These are phyloP conservation scores for Xenotilapia longispinis DNA, from an alignment of 2,113 vertebrate species.

Conservation along the genomic window DNA sequence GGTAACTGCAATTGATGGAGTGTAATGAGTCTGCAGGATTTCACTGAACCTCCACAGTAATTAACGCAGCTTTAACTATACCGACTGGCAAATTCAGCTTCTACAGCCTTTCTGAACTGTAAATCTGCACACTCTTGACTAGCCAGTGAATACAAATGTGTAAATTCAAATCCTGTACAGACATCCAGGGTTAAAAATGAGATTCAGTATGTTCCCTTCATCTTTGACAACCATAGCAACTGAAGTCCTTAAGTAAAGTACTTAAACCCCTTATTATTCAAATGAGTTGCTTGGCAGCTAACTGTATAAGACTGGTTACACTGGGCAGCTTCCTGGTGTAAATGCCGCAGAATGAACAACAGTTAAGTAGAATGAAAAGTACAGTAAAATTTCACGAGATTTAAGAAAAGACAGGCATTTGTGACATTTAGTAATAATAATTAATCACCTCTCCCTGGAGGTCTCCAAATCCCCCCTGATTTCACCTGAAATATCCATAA, in stretches of 20 bases:
- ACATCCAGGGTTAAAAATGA: neutral
- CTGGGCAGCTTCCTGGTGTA: neutral
- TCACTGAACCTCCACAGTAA: neutral
- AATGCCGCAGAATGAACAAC: neutral
- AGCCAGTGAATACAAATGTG: neutral
- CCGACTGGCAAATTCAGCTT: neutral
- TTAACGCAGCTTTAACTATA: neutral
- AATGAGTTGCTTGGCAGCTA: neutral
- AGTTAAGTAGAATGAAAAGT: neutral
- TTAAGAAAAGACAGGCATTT: neutral
- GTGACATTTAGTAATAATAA: neutral
- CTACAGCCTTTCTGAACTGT: neutral
- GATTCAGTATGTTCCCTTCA: neutral
- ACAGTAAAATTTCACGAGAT: neutral
- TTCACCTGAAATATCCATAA: neutral
- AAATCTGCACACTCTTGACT: neutral
- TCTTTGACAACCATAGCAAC: slow-evolving; percentile 25
- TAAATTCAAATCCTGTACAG: neutral
- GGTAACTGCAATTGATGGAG: neutral
- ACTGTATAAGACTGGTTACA: neutral
- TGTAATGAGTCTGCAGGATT: neutral
- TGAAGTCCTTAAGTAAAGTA: neutral
- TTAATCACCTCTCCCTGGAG: neutral
- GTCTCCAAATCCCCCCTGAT: neutral
- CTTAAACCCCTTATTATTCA: slow-evolving; percentile 16